Percentiles rank a stretch among this genome's conserved stretches.
phyloP scores from a whole-genome alignment of 2,797 vertebrate species.

The Onychomys arenicola region DNA sequence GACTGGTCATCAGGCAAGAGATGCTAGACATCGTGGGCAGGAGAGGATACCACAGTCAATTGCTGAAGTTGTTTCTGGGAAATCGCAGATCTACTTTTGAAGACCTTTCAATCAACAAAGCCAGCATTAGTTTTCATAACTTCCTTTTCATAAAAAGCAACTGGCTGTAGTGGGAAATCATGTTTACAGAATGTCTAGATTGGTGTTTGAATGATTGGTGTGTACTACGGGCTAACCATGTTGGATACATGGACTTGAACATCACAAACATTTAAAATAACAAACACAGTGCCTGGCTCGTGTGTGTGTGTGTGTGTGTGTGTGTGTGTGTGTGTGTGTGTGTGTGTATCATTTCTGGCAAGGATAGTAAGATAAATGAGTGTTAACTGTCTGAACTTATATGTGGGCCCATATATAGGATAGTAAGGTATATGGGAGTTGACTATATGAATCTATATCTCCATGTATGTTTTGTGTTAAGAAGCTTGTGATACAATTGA shows the following conservation, averaged over 20 bases:
- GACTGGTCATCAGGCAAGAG: not conserved
- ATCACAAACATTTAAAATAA: not conserved
- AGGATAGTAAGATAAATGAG: not conserved
- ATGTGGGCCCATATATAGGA: not conserved
- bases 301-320: not conserved
- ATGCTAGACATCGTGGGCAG: not conserved
- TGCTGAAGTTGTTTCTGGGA: not conserved
- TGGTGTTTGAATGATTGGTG: not conserved
- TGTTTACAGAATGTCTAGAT: not conserved
- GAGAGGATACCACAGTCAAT: not conserved
- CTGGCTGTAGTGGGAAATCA: not conserved
- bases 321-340: too few species aligned
- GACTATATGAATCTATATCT: not conserved
- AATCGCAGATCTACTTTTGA: not conserved
- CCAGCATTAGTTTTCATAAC: not conserved
- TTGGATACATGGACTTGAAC: not conserved
- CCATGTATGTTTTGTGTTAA: not conserved
- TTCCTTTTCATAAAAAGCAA: not conserved
- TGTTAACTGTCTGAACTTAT: not conserved
- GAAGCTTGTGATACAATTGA: not conserved
- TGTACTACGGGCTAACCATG: not conserved
- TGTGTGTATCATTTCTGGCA: not conserved
- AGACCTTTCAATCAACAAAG: not conserved
- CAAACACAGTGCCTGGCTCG: accelerated
- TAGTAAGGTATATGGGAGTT: not conserved